A percentile compares a stretch with the other conserved stretches of the same genome.
phyloP scores from a whole-genome alignment of 2,113 vertebrate species.

The Amia ocellicauda region DNA sequence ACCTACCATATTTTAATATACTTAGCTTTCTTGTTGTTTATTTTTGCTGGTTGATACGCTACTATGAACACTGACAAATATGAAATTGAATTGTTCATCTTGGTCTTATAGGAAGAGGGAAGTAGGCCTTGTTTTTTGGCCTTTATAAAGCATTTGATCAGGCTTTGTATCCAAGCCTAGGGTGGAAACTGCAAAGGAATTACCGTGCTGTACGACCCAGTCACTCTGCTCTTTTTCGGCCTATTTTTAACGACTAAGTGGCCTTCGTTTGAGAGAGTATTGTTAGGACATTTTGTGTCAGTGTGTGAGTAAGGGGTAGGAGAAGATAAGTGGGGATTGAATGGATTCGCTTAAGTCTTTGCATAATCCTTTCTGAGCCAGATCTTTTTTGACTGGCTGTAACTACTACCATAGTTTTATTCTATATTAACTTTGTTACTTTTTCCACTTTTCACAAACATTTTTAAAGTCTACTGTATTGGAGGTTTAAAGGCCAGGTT shows the following conservation, averaged over 20 bases:
- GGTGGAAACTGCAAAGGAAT: neutral
- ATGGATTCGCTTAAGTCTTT: constrained; percentile 44
- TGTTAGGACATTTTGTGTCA: constrained; percentile 40
- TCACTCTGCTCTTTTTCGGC: constrained; percentile 37
- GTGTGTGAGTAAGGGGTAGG: constrained; percentile 12
- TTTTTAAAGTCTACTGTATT: too few species aligned
- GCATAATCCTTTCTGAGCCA: constrained; percentile 39
- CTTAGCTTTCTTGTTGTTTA: too few species aligned
- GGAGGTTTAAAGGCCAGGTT: neutral
- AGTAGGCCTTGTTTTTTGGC: neutral
- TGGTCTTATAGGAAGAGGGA: constrained; percentile 6
- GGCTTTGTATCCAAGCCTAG: neutral
- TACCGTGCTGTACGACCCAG: constrained; percentile 39
- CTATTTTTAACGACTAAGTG: constrained; percentile 48
- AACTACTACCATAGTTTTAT: too few species aligned
- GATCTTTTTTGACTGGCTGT: constrained; percentile 25
- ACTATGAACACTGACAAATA: too few species aligned
- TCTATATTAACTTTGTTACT: too few species aligned
- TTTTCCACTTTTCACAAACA: too few species aligned
- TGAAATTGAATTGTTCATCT: neutral
- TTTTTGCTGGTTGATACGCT: too few species aligned
- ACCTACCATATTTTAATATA: too few species aligned
- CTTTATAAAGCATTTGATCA: neutral
- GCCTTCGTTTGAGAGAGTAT: constrained; percentile 47
- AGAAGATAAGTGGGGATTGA: constrained; percentile 42